phyloP scores from a whole-genome alignment of 2,797 vertebrate species.

The Dendrocincla tyrannina region DNA sequence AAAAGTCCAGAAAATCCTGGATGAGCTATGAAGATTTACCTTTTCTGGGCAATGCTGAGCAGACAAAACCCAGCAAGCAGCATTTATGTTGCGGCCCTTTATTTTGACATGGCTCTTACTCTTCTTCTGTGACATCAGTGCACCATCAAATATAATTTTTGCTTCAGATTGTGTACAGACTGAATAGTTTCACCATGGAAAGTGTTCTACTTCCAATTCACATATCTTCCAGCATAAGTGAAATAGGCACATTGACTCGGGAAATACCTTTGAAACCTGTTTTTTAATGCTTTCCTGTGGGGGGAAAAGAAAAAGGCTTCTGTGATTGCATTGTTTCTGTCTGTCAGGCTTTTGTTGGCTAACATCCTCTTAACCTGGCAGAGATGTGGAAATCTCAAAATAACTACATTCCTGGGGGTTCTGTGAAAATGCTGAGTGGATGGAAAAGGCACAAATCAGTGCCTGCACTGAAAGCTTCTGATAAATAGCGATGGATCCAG shows the following conservation, averaged over 20 bases:
- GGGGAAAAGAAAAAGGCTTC: no score
- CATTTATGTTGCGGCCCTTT: neutral
- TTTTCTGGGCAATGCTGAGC: neutral
- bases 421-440: neutral
- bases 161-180: neutral
- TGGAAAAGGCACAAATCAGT: neutral
- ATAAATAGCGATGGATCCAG: no score
- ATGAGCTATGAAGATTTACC: neutral
- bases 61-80: neutral
- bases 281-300: neutral
- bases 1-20: neutral
- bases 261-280: neutral
- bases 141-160: neutral
- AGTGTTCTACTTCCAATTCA: neutral
- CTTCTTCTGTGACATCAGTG: neutral
- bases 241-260: rapidly evolving
- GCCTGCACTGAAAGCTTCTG: neutral
- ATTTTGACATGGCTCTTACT: neutral
- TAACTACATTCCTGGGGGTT: neutral
- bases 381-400: neutral
- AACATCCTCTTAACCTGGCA: neutral
- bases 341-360: neutral
- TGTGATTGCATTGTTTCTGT: neutral
- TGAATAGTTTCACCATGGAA: neutral
- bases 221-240: neutral